These are phyloP conservation scores for Antheraea assamensis DNA, from an alignment of 2,888 invertebrate species.

Conservation along the genomic window DNA sequence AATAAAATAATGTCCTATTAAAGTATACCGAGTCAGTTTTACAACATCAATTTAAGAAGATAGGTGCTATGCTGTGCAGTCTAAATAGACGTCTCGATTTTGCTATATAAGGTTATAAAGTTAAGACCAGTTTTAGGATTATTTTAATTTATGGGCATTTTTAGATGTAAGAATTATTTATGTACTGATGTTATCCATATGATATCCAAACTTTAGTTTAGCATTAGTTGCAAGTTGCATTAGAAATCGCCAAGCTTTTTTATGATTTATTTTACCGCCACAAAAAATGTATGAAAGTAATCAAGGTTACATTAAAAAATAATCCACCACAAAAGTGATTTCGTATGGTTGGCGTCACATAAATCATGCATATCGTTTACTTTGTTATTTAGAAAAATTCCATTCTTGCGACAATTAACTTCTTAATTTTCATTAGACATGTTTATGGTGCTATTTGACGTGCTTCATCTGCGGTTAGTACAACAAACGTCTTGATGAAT, in stretches of 20 bases:
- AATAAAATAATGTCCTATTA: background rate
- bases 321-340: conserved; percentile 13
- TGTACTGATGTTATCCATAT: too few relatives aligned
- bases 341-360: conserved; percentile 20
- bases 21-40: background rate
- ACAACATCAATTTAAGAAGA: background rate
- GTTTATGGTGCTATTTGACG: conserved; percentile 69
- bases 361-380: conserved; percentile 35
- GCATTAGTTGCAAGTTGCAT: too few relatives aligned
- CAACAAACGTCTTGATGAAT: conserved; percentile 63
- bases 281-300: background rate
- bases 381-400: conserved; percentile 47
- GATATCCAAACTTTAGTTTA: too few relatives aligned
- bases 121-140: too few relatives aligned
- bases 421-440: conserved; percentile 52
- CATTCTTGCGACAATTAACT: conserved; percentile 54
- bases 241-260: background rate
- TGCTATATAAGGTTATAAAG: background rate
- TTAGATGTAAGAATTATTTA: too few relatives aligned
- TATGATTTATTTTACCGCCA: background rate
- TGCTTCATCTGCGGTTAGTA: conserved; percentile 58
- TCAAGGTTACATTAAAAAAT: background rate
- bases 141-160: too few relatives aligned
- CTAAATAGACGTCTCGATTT: background rate
- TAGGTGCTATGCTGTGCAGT: background rate